These are phyloP conservation scores for Lagopus muta DNA, from an alignment of 2,113 vertebrate species.

Conservation along the genomic window DNA sequence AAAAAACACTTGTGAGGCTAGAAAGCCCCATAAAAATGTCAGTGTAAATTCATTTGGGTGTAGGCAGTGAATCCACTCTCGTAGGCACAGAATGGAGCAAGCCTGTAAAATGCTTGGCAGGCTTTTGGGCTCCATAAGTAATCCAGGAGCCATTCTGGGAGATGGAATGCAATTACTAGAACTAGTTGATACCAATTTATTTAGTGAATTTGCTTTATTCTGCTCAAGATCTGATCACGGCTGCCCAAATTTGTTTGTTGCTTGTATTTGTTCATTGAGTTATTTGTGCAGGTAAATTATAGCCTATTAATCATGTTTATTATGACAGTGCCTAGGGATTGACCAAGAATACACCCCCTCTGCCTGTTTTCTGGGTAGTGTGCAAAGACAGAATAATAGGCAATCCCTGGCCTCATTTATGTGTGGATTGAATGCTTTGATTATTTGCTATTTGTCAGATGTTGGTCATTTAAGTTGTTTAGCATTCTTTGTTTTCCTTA, in stretches of 20 bases:
- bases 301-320: slow-evolving; percentile 67
- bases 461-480: slow-evolving; percentile 27
- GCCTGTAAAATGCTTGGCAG: slow-evolving; percentile 45
- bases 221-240: slow-evolving; percentile 32
- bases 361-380: slow-evolving; percentile 41
- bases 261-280: slow-evolving; percentile 59
- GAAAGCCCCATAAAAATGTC: slow-evolving; percentile 55
- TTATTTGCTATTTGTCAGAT: slow-evolving; percentile 70
- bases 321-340: slow-evolving; percentile 57
- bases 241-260: slow-evolving; percentile 58
- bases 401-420: slow-evolving; percentile 61
- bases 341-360: slow-evolving; percentile 38
- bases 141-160: slow-evolving; percentile 50
- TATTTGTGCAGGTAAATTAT: slow-evolving; percentile 71
- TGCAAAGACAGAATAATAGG: slow-evolving; percentile 52
- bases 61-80: slow-evolving; percentile 35
- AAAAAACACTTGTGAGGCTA: slow-evolving; percentile 5
- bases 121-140: slow-evolving; percentile 48
- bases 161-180: slow-evolving; percentile 59
- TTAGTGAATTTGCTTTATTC: slow-evolving; percentile 57
- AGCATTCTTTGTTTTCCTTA: slow-evolving; percentile 54
- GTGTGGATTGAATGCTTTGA: slow-evolving; percentile 64
- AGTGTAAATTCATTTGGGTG: slow-evolving; percentile 47
- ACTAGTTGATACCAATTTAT: slow-evolving; percentile 64
- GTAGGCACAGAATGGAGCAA: slow-evolving; percentile 9